phyloP scores from a whole-genome alignment of 1,140 invertebrate species.

The Sinella curviseta region DNA sequence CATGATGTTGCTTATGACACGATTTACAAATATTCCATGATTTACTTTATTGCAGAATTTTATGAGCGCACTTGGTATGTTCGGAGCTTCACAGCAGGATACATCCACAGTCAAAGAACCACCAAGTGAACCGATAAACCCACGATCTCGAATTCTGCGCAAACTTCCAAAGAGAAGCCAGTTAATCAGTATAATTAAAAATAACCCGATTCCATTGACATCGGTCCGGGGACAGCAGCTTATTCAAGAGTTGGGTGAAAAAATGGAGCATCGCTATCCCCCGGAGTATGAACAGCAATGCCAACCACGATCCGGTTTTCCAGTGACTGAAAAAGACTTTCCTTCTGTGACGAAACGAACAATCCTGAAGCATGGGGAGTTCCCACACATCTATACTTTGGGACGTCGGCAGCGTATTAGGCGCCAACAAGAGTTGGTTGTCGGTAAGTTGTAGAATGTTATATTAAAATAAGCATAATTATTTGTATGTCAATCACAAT shows the following conservation, averaged over 20 bases:
- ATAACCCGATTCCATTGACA: constrained; percentile 1
- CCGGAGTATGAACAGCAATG: neutral
- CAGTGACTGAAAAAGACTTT: neutral
- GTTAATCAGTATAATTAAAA: neutral
- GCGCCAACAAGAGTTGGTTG: constrained; percentile 6
- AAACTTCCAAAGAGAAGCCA: neutral
- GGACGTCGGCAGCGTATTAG: neutral
- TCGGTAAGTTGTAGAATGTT: constrained; percentile 5
- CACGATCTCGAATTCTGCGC: neutral
- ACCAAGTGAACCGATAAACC: neutral
- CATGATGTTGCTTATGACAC: too few relatives aligned
- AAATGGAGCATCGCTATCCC: neutral
- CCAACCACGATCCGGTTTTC: neutral
- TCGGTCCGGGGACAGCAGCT: neutral
- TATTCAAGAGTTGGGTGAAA: neutral
- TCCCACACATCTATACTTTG: neutral
- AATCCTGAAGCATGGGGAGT: neutral
- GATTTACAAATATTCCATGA: too few relatives aligned
- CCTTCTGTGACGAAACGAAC: neutral
- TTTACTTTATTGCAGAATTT: too few relatives aligned
- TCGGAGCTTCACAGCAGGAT: too few relatives aligned
- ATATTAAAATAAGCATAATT: neutral
- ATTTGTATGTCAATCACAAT: too few relatives aligned
- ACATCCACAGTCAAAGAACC: too few relatives aligned
- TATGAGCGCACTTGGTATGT: neutral